A percentile compares a stretch with the other conserved stretches of the same genome.
These are phyloP conservation scores for Yponomeuta malinellus DNA, from an alignment of 2,888 invertebrate species.

Conservation along the genomic window DNA sequence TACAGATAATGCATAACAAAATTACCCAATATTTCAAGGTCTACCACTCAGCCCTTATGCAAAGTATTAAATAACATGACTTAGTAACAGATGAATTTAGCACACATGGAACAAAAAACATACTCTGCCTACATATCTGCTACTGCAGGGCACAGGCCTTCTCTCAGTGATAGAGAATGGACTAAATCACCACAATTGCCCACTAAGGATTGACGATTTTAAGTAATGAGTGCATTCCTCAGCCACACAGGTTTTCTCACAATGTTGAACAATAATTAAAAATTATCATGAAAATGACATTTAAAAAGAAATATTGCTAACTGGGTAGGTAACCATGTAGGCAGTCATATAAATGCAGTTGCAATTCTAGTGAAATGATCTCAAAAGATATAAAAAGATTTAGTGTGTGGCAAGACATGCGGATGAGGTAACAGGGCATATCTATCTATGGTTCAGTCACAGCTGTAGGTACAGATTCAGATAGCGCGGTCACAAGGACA, in stretches of 20 bases:
- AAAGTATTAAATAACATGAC: not conserved
- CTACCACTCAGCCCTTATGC: not conserved
- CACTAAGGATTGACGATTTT: too few relatives aligned
- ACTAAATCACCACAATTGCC: too few relatives aligned
- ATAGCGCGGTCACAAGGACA: constrained; percentile 5
- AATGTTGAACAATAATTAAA: too few relatives aligned
- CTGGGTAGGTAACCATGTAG: not conserved
- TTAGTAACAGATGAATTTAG: too few relatives aligned
- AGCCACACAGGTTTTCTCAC: too few relatives aligned
- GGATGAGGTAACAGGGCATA: constrained; percentile 1
- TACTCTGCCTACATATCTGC: too few relatives aligned
- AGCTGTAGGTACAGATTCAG: not conserved
- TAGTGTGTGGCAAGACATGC: not conserved
- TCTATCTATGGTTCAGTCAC: not conserved
- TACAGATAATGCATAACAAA: not conserved
- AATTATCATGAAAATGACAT: too few relatives aligned
- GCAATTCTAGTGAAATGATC: not conserved
- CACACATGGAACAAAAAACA: too few relatives aligned
- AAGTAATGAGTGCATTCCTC: too few relatives aligned
- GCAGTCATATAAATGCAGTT: not conserved
- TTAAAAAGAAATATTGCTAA: not conserved
- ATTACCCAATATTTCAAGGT: not conserved
- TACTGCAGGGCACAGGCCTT: too few relatives aligned
- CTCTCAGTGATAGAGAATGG: too few relatives aligned
- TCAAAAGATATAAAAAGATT: not conserved